Conservation (phyloP, 2,888 invertebrate genomes). For the Callimorpha dominula region DNA sequence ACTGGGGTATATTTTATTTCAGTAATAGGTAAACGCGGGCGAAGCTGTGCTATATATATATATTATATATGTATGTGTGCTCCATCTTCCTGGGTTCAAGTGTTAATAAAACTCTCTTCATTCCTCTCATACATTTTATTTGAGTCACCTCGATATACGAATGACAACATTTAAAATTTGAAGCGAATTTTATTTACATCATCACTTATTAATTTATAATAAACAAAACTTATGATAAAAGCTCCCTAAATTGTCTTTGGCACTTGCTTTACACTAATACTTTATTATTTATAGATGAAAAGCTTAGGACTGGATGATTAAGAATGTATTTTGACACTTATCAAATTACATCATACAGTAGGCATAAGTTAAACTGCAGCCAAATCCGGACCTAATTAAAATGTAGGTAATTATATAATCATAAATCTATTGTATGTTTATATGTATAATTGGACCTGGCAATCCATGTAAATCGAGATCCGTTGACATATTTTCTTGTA, state of each 20-base stretch:
- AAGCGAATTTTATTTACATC: slow-evolving; percentile 75
- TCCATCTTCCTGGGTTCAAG: no score
- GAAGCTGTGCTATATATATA: no score
- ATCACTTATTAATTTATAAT: slow-evolving; percentile 44
- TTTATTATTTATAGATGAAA: slow-evolving; percentile 34
- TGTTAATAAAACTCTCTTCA: slow-evolving; percentile 35
- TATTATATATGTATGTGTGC: no score
- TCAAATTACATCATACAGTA: background rate
- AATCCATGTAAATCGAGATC: background rate
- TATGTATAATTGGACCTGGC: background rate
- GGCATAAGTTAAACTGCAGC: background rate
- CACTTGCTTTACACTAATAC: slow-evolving; percentile 75
- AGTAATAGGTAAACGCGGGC: background rate
- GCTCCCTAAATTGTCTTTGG: slow-evolving; percentile 83
- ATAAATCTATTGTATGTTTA: background rate
- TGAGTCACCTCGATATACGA: slow-evolving; percentile 72
- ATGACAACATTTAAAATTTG: slow-evolving; percentile 74
- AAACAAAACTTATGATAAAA: slow-evolving; percentile 74
- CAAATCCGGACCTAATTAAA: background rate
- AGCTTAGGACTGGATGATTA: slow-evolving; percentile 25
- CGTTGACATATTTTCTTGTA: background rate
- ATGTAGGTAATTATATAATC: background rate
- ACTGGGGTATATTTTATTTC: background rate
- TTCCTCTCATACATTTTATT: slow-evolving; percentile 73
- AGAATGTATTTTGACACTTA: background rate